A percentile compares a stretch with the other conserved stretches of the same genome.
Evolutionary conservation across 2,888 invertebrate species (phyloP).

Genomic region (Drosophila ezoana): DNA sequence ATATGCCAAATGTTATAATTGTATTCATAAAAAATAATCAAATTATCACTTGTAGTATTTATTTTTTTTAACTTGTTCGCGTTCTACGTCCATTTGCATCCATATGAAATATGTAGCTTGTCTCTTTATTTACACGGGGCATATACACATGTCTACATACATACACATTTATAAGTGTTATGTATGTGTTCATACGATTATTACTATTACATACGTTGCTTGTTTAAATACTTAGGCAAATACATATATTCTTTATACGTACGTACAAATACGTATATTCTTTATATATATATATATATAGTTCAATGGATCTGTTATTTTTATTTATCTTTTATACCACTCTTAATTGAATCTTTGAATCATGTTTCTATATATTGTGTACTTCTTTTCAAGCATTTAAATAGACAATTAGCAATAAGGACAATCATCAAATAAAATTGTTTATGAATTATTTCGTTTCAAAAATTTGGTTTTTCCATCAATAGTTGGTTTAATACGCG

Average conservation of each 20-base stretch:
- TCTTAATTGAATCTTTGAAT: conserved; percentile 43
- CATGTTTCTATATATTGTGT: conserved; percentile 20
- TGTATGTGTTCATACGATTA: conserved; percentile 19
- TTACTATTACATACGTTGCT: conserved; percentile 7
- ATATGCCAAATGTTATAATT: conserved; percentile 26
- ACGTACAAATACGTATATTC: conserved; percentile 16
- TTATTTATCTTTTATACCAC: conserved; percentile 53
- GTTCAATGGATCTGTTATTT: conserved; percentile 71
- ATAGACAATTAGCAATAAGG: conserved; percentile 62
- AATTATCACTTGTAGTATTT: conserved; percentile 54
- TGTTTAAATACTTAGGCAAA: conserved; percentile 13
- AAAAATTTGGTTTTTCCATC: conserved; percentile 38
- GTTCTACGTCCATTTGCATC: conserved; percentile 65
- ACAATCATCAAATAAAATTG: conserved; percentile 13
- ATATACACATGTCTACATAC: conserved; percentile 49
- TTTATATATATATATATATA: conserved; percentile 70
- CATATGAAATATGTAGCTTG: conserved; percentile 76
- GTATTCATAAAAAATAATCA: conserved; percentile 37
- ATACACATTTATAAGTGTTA: conserved; percentile 9
- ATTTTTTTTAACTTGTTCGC: conserved; percentile 35
- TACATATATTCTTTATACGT: conserved; percentile 23
- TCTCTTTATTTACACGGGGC: conserved; percentile 76
- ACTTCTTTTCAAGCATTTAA: conserved; percentile 36
- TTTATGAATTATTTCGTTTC: conserved; percentile 26
- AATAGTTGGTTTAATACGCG: conserved; percentile 46